Evolutionary conservation across 2,888 invertebrate genomes (phyloP), one percentile per base, ranked within the genome.

Genomic region (Ischnus inquisitorius): DNA sequence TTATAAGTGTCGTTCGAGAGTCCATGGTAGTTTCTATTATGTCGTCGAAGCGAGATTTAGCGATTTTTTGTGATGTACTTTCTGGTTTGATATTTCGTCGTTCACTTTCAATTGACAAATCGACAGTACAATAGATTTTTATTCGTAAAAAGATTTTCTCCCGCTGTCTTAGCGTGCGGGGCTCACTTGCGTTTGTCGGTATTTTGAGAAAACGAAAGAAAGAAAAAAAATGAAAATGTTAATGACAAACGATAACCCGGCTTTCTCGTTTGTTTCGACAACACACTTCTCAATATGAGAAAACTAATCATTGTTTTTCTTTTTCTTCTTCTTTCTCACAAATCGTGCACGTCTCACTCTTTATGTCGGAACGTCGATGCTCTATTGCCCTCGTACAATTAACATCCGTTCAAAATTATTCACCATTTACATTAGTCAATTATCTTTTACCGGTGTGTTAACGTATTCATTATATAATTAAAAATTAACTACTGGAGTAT

Each of bases 241-340:
- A 68, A 39, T 67, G 57, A 64, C 74, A 64, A 74, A 77, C 64
- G 51, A 78, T 78, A 71, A 65, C 72, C 62, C 60, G 22, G 74
- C 64, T 68, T 57, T 43, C 43, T 62, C 46, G 54, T 81, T 78
- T 64, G 74, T 72, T 65, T 81, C 71, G 57, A 68, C 62, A 85
- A 51, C 51, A 74, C 76, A 77, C 88, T 92, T 92, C 92, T 92
- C 92, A 92, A 92, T 92, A 92, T 92, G 92, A 92, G 92, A 92
- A 92, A 92, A 86, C 74, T 51, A 87, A 84, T 84, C 79, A 87
- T 79, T 80, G 86, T 84, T 85, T 87, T 64, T 57, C 57, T 62
- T 72, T 67, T 76, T 41, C 54, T 74, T 46, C 71, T 75, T 76
- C 57, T 72, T 74, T 86, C 75, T 60, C 43, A 69, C 12, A 69